phyloP scores from a whole-genome alignment of 1,140 invertebrate species.

The Danaus plexippus region DNA sequence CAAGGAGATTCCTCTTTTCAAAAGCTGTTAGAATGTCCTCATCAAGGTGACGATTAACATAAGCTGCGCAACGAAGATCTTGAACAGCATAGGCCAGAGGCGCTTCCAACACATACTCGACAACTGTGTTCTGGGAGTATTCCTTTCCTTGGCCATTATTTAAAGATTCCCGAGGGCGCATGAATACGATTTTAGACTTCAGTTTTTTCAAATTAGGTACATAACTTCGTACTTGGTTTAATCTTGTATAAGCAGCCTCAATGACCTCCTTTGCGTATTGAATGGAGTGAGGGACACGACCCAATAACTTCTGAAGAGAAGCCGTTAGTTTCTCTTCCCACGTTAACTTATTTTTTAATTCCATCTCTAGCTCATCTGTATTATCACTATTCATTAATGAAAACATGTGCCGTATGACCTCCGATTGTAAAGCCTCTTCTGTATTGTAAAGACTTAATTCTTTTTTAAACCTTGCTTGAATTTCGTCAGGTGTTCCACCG shows the following conservation, averaged over 20 bases:
- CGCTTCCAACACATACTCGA: conserved; percentile 23
- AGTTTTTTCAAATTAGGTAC: conserved; percentile 7
- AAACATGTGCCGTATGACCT: conserved; percentile 27
- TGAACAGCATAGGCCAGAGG: conserved; percentile 17
- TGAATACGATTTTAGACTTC: conserved; percentile 17
- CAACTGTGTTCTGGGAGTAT: conserved; percentile 21
- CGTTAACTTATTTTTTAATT: conserved; percentile 4
- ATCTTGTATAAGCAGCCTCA: conserved; percentile 20
- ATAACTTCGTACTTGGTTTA: conserved; percentile 15
- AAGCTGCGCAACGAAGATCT: conserved; percentile 28
- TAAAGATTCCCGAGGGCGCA: conserved; percentile 3
- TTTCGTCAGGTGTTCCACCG: conserved; percentile 26
- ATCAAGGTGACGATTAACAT: conserved; percentile 34
- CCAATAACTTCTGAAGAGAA: conserved; percentile 20
- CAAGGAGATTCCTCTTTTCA: conserved; percentile 23
- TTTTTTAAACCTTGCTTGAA: conserved; percentile 17
- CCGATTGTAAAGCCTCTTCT: conserved; percentile 27
- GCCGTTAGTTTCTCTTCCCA: conserved; percentile 30
- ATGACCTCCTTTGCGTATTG: conserved; percentile 29
- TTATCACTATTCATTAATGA: conserved; percentile 16
- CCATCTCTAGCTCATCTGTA: conserved; percentile 6
- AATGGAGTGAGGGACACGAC: conserved; percentile 23
- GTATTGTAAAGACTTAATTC: conserved; percentile 22
- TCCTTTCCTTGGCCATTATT: conserved; percentile 6
- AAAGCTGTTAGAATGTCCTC: conserved; percentile 25